Evolutionary conservation across 35 echinoderm and acorn worm species (phyloP).

Genomic region (Lytechinus variegatus): DNA sequence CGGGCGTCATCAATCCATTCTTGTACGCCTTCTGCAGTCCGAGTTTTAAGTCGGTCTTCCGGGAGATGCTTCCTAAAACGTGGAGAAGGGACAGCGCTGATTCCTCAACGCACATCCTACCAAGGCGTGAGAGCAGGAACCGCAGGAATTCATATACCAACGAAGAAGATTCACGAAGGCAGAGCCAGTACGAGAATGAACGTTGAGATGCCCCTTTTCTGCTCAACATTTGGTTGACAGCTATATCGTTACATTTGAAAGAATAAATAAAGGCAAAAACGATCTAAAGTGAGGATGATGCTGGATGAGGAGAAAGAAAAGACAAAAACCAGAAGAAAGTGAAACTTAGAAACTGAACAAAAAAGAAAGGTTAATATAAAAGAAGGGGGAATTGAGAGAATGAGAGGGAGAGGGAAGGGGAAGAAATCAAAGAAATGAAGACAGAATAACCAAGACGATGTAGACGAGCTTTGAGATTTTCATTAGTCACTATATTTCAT

Average conservation of each 20-base stretch:
- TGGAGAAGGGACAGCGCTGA: background rate
- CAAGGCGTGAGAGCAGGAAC: background rate
- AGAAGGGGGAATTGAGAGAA: background rate
- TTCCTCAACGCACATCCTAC: background rate
- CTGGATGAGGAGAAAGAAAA: no score
- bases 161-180: background rate
- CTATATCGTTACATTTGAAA: no score
- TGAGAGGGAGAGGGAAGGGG: background rate
- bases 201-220: no score
- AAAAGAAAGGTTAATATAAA: background rate
- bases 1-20: constrained; percentile 35
- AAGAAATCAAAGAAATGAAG: background rate
- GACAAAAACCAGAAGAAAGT: background rate
- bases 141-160: background rate
- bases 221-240: no score
- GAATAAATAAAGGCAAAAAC: no score
- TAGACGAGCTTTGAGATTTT: no score
- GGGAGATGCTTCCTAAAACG: background rate
- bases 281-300: no score
- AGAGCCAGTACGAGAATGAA: background rate
- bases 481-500: background rate
- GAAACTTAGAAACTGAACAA: background rate
- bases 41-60: constrained; percentile 26
- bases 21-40: constrained; percentile 44
- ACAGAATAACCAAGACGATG: no score